phyloP scores from a whole-genome alignment of 2,797 vertebrate genomes.

The Iguana delicatissima region DNA sequence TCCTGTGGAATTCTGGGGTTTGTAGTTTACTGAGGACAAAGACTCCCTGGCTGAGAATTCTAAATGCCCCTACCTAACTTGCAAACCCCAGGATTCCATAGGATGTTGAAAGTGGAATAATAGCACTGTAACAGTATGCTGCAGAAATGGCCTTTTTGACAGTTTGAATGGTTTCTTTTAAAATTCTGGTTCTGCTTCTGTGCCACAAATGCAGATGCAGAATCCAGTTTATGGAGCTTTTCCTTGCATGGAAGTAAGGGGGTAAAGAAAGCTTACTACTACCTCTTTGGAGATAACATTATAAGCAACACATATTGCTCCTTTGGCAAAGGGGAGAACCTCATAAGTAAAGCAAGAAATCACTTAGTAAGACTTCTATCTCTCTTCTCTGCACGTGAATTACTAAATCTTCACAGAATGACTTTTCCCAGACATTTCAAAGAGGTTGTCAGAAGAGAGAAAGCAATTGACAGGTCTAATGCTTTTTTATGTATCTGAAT shows the following conservation, averaged over 20 bases:
- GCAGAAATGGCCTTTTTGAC: too few species aligned
- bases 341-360: background rate
- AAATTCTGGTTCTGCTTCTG: background rate
- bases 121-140: too few species aligned
- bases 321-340: background rate
- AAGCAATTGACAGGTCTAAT: background rate
- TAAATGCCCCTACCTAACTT: too few species aligned
- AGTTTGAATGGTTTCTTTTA: background rate
- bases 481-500: background rate
- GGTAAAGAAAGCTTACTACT: background rate
- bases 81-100: too few species aligned
- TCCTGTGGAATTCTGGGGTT: too few species aligned
- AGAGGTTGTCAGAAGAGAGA: background rate
- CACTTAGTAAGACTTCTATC: background rate
- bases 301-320: background rate
- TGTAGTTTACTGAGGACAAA: too few species aligned
- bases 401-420: background rate
- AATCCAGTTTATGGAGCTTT: background rate
- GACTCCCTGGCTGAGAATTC: too few species aligned
- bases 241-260: background rate
- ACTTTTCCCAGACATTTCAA: background rate
- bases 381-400: background rate
- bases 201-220: background rate
- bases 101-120: too few species aligned
- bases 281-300: background rate